phyloP scores from a whole-genome alignment of 2,113 vertebrate species.

The Heteronetta atricapilla region DNA sequence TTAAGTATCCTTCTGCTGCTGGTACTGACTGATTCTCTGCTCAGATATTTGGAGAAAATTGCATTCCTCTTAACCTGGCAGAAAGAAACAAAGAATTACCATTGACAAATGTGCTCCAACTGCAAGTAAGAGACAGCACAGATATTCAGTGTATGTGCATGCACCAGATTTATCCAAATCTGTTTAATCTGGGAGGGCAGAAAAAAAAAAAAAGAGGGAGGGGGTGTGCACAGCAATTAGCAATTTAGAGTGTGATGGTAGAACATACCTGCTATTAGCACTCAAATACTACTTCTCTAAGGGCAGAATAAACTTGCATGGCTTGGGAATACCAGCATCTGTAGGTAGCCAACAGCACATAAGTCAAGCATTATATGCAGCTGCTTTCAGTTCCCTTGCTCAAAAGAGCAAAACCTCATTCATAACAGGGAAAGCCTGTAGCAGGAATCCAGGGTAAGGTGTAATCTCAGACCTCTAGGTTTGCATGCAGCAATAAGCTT shows the following conservation, averaged over 20 bases:
- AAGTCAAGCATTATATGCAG: neutral
- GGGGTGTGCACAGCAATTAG: neutral
- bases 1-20: neutral
- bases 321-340: neutral
- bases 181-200: neutral
- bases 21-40: neutral
- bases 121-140: neutral
- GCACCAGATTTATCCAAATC: neutral
- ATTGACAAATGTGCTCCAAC: neutral
- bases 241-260: neutral
- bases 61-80: neutral
- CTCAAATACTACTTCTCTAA: neutral
- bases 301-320: neutral
- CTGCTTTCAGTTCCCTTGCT: neutral
- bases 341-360: neutral
- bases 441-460: neutral
- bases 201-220: neutral
- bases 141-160: neutral
- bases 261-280: neutral
- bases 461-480: neutral
- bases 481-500: neutral
- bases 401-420: neutral
- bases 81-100: neutral
- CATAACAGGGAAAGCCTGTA: neutral
- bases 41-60: neutral